Base-by-base conservation (phyloP, 2,888 invertebrate genomes). In the Ormyrus nitidulus region DNA sequence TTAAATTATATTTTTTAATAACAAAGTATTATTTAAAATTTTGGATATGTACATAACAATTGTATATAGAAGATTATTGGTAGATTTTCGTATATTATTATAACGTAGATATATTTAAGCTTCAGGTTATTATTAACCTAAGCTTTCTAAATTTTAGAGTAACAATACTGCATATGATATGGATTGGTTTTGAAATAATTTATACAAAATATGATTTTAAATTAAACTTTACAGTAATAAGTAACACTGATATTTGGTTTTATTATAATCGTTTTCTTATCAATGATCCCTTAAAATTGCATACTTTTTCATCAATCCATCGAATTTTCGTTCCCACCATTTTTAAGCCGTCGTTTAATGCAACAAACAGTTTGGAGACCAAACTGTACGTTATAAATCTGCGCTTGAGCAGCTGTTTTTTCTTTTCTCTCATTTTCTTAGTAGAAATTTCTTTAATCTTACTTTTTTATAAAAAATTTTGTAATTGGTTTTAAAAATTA, bases 1-100 rank as follows among this genome's bases (percentile, higher is more conserved):
- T n/a, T 59, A 70, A 19, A 65, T 59, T 71, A 46, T 59, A 34
- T 59, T 59, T 34, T 34, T 6, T n/a, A 9, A 11, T 61, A 71
- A 71, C 59, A 9, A 44, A 62, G 44, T 61, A 61, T 61, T 71
- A 61, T 61, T 71, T 71, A 53, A 53, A 71, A 71, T 53, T 71
- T 71, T 61, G 0, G 0, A 62, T 51, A 61, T 44, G 51, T 61
- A 19, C 64, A 48, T 65, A 65, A 73, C 56, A 73, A 34, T 73
- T 34, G 34, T 34, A 34, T 4, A 34, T 34, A 34, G 34, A 34
- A 34, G 34, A 4, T 34, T 19, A n/a, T 65, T 58, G 53, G 53
- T 71, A 51, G 13, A 11, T 61, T 51, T 51, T 11, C 6, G 59
- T 59, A 49, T 49, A 51, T 34, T 49, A 51, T 34, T 71, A 59